Conservation (phyloP, 2,888 invertebrate genomes). For the Rhamphomyia laevipes region DNA sequence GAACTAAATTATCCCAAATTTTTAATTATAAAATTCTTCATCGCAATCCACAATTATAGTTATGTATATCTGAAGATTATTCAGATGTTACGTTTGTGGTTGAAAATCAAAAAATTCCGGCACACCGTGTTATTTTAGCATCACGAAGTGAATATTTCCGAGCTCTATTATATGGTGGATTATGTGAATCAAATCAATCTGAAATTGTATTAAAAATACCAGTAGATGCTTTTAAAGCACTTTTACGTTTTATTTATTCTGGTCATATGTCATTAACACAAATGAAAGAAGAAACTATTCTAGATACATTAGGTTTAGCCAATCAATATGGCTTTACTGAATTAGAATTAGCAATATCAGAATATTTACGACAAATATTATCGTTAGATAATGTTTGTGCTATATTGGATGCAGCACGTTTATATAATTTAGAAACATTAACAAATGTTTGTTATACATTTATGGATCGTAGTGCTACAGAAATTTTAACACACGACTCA, state of each 20-base stretch:
- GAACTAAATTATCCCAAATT: no score
- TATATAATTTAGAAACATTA: constrained; percentile 53
- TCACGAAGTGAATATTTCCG: constrained; percentile 94
- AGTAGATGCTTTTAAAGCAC: constrained; percentile 72
- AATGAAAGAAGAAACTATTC: constrained; percentile 54
- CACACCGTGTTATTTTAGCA: constrained; percentile 60
- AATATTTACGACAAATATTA: constrained; percentile 80
- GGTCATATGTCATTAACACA: constrained; percentile 61
- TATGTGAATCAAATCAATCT: constrained; percentile 59
- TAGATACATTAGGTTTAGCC: constrained; percentile 71
- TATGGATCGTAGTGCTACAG: constrained; percentile 79
- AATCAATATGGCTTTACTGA: constrained; percentile 94
- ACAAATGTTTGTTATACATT: constrained; percentile 77
- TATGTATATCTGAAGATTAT: constrained; percentile 79
- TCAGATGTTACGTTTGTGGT: constrained; percentile 83
- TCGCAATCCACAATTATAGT: no score
- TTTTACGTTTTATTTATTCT: constrained; percentile 91
- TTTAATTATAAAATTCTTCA: no score
- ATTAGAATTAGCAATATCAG: constrained; percentile 82
- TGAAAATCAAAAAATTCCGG: constrained; percentile 47
- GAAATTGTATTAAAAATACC: constrained; percentile 80
- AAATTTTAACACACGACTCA: constrained; percentile 71
- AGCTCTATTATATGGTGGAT: constrained; percentile 67
- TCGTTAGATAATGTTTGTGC: constrained; percentile 83
- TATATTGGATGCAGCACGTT: constrained; percentile 80